Percentiles rank a stretch among this genome's conserved stretches.
Evolutionary conservation across 2,888 invertebrate species (phyloP).

Genomic region (Pandemis heparana): DNA sequence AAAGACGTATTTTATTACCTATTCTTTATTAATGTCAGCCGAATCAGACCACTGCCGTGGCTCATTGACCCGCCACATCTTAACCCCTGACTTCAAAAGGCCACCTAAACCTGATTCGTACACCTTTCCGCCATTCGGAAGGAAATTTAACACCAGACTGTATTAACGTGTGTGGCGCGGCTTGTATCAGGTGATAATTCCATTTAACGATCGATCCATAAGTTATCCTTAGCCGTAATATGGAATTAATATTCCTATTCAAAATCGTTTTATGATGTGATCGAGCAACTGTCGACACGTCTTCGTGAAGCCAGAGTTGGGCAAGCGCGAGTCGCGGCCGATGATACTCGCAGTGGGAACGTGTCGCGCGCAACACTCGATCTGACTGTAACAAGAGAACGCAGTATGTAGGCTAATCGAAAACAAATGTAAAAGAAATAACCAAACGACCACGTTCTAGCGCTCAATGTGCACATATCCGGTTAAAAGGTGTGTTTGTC

Average conservation of each 20-base stretch:
- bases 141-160: conserved; percentile 2
- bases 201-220: conserved; percentile 30
- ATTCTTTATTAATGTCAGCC: background rate
- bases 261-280: conserved; percentile 7
- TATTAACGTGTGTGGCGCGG: background rate
- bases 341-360: background rate
- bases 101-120: background rate
- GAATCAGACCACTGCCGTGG: background rate
- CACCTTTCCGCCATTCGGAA: background rate
- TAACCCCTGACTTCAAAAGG: background rate
- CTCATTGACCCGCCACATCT: background rate
- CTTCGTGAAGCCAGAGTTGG: background rate
- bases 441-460: conserved; percentile 16
- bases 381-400: conserved; percentile 34
- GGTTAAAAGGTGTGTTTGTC: conserved; percentile 10
- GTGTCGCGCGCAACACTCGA: conserved; percentile 17
- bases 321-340: background rate
- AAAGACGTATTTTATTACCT: background rate
- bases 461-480: conserved; percentile 32
- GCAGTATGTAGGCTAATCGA: conserved; percentile 38
- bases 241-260: conserved; percentile 21
- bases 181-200: conserved; percentile 22
- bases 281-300: conserved; percentile 19
- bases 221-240: conserved; percentile 21
- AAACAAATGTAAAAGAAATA: conserved; percentile 36